Conservation (phyloP, 2,888 invertebrate species). For the Brenthis daphne region DNA sequence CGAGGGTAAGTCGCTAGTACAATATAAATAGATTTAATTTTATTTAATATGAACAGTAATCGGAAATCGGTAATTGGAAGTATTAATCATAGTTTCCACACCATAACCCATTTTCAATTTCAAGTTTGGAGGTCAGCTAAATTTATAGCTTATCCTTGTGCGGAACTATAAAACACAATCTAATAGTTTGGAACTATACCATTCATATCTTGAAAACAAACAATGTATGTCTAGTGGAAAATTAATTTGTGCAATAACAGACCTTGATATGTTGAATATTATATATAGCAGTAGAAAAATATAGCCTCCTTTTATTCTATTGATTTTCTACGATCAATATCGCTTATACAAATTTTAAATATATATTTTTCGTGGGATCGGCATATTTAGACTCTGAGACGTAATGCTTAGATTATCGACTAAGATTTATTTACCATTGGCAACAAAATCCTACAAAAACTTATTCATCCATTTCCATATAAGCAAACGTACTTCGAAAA, state of each 20-base stretch:
- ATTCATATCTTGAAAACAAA: neutral
- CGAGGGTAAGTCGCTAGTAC: too few relatives aligned
- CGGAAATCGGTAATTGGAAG: slow-evolving; percentile 16
- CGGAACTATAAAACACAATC: slow-evolving; percentile 18
- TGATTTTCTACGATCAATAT: too few relatives aligned
- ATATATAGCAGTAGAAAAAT: too few relatives aligned
- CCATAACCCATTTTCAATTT: slow-evolving; percentile 41
- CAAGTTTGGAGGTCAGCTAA: slow-evolving; percentile 39
- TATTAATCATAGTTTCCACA: slow-evolving; percentile 42
- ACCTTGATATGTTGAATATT: neutral
- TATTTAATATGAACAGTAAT: neutral
- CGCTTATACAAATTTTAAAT: neutral
- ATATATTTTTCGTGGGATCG: too few relatives aligned
- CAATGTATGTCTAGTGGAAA: neutral
- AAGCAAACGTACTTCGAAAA: too few relatives aligned
- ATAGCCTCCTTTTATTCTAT: too few relatives aligned
- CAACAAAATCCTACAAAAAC: too few relatives aligned
- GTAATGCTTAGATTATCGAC: too few relatives aligned
- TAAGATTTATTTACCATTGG: too few relatives aligned
- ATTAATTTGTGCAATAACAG: neutral
- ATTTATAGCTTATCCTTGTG: slow-evolving; percentile 34
- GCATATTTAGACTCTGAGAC: too few relatives aligned
- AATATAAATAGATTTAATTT: too few relatives aligned
- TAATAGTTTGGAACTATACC: slow-evolving; percentile 11
- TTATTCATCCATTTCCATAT: too few relatives aligned